Percentiles rank a stretch among this genome's conserved stretches.
Evolutionary conservation across 2,113 vertebrate species (phyloP).

Genomic region (Herpetotheres cachinnans): DNA sequence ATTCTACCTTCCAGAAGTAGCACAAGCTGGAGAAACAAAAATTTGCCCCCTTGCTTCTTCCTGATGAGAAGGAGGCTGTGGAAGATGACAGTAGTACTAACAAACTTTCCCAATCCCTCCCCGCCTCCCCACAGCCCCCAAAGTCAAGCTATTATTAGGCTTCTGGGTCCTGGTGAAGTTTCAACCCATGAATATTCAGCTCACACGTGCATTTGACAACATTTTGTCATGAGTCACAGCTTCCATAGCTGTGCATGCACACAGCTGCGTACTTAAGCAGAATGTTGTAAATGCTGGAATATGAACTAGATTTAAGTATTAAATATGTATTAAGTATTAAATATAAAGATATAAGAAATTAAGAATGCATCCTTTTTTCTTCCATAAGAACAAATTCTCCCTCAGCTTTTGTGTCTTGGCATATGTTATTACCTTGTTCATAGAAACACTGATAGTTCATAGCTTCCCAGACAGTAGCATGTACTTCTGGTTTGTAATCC

Average conservation of each 20-base stretch:
- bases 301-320: not conserved
- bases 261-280: not conserved
- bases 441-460: not conserved
- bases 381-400: not conserved
- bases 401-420: not conserved
- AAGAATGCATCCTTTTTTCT: not conserved
- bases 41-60: not conserved
- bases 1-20: not conserved
- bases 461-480: not conserved
- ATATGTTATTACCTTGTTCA: not conserved
- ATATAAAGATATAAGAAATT: not conserved
- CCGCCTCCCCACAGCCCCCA: not conserved
- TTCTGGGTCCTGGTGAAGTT: not conserved
- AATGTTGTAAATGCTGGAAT: not conserved
- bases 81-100: not conserved
- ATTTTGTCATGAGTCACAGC: not conserved
- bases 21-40: not conserved
- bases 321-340: not conserved
- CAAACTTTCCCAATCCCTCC: not conserved
- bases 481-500: not conserved
- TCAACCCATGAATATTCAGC: not conserved
- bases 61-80: not conserved
- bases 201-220: not conserved
- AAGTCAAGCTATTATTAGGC: not conserved
- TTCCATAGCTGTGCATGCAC: not conserved